phyloP scores from a whole-genome alignment of 2,797 vertebrate species.

The Sciaenops ocellatus region DNA sequence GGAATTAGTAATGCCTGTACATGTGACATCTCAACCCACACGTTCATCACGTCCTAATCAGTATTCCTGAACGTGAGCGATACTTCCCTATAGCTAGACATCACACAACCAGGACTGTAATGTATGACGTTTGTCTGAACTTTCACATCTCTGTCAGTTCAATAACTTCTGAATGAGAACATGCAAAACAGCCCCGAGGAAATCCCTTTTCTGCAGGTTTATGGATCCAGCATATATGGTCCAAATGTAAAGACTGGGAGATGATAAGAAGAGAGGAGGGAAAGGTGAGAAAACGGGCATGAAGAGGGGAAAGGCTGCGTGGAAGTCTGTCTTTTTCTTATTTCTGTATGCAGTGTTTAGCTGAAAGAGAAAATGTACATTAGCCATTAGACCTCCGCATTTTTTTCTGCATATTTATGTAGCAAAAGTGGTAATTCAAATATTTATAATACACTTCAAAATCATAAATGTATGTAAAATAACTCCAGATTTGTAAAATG shows the following conservation, averaged over 20 bases:
- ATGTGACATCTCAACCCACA: background rate
- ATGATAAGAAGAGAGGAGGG: background rate
- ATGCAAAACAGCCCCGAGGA: slow-evolving; percentile 2
- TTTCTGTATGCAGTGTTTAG: background rate
- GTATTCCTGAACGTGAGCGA: slow-evolving; percentile 36
- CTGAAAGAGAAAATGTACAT: background rate
- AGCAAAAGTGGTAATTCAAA: background rate
- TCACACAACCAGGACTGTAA: slow-evolving; percentile 34
- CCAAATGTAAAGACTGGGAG: background rate
- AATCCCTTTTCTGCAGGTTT: slow-evolving; percentile 23
- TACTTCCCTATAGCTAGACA: slow-evolving; percentile 41
- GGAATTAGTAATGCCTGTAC: background rate
- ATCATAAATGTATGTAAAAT: background rate
- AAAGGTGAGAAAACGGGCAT: background rate
- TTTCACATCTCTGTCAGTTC: slow-evolving; percentile 49
- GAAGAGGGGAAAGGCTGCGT: background rate
- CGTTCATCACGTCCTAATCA: slow-evolving; percentile 27
- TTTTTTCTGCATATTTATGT: background rate
- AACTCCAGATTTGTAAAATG: no score
- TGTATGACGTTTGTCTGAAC: slow-evolving; percentile 57
- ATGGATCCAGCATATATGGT: background rate
- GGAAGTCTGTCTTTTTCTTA: background rate
- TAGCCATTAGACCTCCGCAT: no score
- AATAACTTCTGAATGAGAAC: slow-evolving; percentile 35
- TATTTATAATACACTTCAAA: background rate